A percentile compares a stretch with the other conserved stretches of the same genome.
Evolutionary conservation across 2,888 invertebrate species (phyloP).

Genomic region (Plebejus melissa): DNA sequence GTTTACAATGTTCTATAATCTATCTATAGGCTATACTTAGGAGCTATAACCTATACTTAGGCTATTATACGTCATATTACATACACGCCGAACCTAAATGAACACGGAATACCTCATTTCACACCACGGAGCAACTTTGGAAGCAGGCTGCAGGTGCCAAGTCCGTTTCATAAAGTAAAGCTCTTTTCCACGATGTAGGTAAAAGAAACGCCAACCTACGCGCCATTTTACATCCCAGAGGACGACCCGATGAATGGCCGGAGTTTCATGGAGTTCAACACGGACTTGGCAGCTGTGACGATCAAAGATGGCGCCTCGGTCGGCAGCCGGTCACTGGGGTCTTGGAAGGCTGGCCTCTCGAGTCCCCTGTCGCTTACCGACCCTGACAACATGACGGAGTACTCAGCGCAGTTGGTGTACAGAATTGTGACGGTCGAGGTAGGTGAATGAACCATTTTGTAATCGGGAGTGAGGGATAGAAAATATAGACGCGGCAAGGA

Average conservation of each 20-base stretch:
- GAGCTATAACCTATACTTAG: no score
- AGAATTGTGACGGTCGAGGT: constrained; percentile 91
- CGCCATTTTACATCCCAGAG: constrained; percentile 81
- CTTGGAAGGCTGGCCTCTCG: constrained; percentile 88
- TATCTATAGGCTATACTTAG: no score
- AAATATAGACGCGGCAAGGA: neutral
- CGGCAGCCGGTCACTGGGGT: constrained; percentile 84
- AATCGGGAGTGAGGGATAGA: neutral
- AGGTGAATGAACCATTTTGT: constrained; percentile 66
- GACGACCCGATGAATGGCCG: constrained; percentile 83
- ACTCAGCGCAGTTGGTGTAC: constrained; percentile 90
- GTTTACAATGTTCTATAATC: no score
- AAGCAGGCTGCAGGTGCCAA: neutral
- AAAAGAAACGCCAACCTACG: constrained; percentile 84
- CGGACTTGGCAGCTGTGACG: constrained; percentile 84
- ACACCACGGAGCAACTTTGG: no score
- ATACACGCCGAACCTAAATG: neutral
- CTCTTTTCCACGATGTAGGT: constrained; percentile 51
- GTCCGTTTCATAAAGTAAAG: neutral
- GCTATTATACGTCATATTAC: no score
- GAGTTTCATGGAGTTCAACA: constrained; percentile 87
- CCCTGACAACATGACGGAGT: constrained; percentile 83
- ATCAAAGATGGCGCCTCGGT: constrained; percentile 86
- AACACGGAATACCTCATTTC: neutral
- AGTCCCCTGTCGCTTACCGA: constrained; percentile 82